These are phyloP conservation scores for Uropetala carovei DNA, from an alignment of 2,888 invertebrate genomes.

Conservation along the genomic window DNA sequence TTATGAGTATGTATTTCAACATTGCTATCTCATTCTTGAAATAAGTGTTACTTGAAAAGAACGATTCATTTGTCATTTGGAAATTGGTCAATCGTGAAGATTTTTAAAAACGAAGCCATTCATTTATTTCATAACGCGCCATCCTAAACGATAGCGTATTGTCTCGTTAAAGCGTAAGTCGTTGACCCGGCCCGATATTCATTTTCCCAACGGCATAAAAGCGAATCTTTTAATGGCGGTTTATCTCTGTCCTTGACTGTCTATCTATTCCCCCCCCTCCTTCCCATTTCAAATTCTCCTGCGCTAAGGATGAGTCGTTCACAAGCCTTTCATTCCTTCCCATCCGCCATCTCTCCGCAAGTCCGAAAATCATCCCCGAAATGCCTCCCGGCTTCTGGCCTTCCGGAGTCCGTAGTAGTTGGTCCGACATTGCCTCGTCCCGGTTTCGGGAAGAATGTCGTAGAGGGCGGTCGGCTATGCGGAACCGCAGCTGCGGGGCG, in stretches of 20 bases:
- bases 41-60: too few species aligned
- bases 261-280: neutral
- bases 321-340: neutral
- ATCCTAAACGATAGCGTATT: too few species aligned
- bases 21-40: too few species aligned
- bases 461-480: neutral
- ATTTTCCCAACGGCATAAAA: too few species aligned
- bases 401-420: conserved; percentile 6
- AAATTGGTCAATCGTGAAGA: too few species aligned
- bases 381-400: neutral
- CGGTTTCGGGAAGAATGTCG: conserved; percentile 22
- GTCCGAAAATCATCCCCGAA: neutral
- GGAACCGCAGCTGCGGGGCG: conserved; percentile 25
- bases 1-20: too few species aligned
- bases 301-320: neutral
- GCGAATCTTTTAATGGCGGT: too few species aligned
- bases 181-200: too few species aligned
- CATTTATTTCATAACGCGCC: too few species aligned
- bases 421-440: conserved; percentile 8
- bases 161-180: too few species aligned
- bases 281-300: neutral
- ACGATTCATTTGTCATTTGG: too few species aligned
- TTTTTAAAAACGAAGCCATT: too few species aligned
- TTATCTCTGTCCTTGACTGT: neutral
- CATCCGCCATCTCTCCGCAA: neutral